Percentiles rank a stretch among this genome's conserved stretches.
Evolutionary conservation across 2,888 invertebrate species (phyloP).

Genomic region (Agapostemon virescens): DNA sequence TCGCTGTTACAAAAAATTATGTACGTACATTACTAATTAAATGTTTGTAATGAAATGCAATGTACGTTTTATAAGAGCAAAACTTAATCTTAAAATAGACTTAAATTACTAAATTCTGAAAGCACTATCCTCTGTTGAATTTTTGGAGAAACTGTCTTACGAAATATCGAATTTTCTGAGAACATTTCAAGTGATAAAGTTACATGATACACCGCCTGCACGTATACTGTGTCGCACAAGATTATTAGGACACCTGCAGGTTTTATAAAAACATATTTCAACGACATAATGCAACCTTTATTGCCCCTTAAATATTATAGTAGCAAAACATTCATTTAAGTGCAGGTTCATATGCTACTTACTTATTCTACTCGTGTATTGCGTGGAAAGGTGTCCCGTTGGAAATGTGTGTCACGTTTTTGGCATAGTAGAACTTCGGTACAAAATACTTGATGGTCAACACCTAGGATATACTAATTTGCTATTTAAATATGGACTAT

Average conservation of each 20-base stretch:
- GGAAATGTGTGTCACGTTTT: not conserved
- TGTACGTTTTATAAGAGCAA: not conserved
- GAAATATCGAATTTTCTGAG: not conserved
- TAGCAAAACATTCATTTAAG: not conserved
- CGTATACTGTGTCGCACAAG: not conserved
- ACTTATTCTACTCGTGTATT: not conserved
- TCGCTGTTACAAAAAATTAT: too few species aligned
- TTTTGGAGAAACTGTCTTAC: not conserved
- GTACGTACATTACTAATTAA: not conserved
- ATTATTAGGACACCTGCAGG: slow-evolving; percentile 5
- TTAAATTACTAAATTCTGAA: not conserved
- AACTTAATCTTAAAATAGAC: not conserved
- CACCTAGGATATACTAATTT: not conserved
- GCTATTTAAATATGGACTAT: not conserved
- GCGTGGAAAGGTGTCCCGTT: not conserved
- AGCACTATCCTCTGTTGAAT: not conserved
- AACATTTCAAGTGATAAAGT: not conserved
- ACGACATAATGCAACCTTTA: not conserved
- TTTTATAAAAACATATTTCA: slow-evolving; percentile 5
- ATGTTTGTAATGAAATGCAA: not conserved
- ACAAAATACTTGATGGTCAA: not conserved
- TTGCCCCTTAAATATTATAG: not conserved
- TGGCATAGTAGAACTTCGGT: not conserved
- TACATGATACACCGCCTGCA: not conserved
- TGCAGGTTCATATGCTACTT: not conserved